A percentile compares a stretch with the other conserved stretches of the same genome.
Conservation (phyloP, 1,140 invertebrate species). For the Magallana ariakensis region DNA sequence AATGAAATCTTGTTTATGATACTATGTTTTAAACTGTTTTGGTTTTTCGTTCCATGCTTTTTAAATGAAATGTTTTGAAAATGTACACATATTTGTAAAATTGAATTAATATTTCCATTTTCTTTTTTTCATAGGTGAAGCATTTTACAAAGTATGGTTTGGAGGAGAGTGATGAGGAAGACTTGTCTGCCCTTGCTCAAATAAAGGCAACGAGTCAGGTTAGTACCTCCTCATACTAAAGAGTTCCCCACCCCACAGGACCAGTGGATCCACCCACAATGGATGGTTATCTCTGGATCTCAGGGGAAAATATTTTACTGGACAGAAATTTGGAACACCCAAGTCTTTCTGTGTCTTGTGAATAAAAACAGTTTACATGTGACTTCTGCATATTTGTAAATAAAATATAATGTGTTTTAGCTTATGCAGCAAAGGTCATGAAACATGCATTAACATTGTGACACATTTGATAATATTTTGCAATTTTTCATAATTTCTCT, state of each 20-base stretch:
- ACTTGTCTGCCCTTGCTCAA: constrained; percentile 73
- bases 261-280: constrained; percentile 39
- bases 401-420: too few relatives aligned
- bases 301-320: not conserved
- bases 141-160: constrained; percentile 98
- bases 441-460: too few relatives aligned
- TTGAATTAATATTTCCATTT: not conserved
- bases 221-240: constrained; percentile 41
- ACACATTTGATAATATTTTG: too few relatives aligned
- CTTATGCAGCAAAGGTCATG: too few relatives aligned
- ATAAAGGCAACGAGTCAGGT: constrained; percentile 66
- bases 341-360: not conserved
- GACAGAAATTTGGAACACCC: not conserved
- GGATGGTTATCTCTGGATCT: constrained; percentile 45
- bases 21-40: not conserved
- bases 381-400: too few relatives aligned
- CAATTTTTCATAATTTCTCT: too few relatives aligned
- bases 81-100: too few relatives aligned
- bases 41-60: too few relatives aligned
- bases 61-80: too few relatives aligned
- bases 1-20: not conserved
- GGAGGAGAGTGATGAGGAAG: constrained; percentile 89
- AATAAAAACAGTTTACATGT: too few relatives aligned
- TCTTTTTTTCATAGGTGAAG: constrained; percentile 85
- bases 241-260: constrained; percentile 11